Evolutionary conservation across 2,113 vertebrate genomes (phyloP).

Genomic region (Proterorhinus semilunaris): DNA sequence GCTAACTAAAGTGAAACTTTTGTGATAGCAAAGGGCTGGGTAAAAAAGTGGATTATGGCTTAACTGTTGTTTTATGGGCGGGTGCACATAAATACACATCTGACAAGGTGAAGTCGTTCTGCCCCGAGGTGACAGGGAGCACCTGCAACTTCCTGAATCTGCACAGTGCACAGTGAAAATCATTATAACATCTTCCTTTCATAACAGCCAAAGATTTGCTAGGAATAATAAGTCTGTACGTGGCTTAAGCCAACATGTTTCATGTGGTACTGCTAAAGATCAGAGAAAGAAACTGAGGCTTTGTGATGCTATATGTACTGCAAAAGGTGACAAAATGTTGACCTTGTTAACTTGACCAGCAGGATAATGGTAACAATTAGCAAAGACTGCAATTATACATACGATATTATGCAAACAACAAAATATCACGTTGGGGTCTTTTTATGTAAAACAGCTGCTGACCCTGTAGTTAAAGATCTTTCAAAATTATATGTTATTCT

Average conservation of each 20-base stretch:
- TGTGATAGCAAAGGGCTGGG: constrained; percentile 17
- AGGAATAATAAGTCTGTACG: neutral
- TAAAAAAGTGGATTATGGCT: constrained; percentile 14
- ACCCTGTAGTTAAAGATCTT: no score
- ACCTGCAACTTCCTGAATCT: constrained; percentile 57
- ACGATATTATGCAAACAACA: no score
- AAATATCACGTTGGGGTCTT: no score
- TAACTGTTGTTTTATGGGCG: constrained; percentile 6
- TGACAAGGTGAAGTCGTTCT: constrained; percentile 27
- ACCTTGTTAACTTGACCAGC: no score
- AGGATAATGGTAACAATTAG: no score
- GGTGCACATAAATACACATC: constrained; percentile 21
- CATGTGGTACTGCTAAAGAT: no score
- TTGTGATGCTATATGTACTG: no score
- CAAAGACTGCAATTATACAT: no score
- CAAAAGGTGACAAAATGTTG: no score
- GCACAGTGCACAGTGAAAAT: constrained; percentile 43
- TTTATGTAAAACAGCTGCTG: no score
- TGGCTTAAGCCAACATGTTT: neutral
- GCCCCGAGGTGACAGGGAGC: constrained; percentile 36
- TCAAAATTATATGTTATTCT: no score
- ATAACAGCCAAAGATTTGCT: constrained; percentile 20
- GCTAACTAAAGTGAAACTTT: constrained; percentile 26
- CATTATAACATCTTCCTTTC: constrained; percentile 37
- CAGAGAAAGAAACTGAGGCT: no score